Base-by-base conservation (phyloP, 2,797 vertebrate genomes). In the Aselliscus stoliczkanus region DNA sequence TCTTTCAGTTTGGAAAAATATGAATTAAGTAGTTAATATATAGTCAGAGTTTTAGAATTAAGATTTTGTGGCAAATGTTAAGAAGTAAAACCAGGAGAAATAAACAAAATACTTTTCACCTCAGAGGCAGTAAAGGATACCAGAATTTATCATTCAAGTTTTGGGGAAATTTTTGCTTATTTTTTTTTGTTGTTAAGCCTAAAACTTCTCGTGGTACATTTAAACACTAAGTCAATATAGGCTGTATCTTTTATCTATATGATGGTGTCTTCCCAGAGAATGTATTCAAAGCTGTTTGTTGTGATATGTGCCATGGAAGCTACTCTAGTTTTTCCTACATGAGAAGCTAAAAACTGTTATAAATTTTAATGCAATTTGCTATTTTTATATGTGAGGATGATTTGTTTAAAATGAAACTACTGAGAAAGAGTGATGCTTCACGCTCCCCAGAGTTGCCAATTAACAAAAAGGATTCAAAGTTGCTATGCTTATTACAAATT, bases 161-260 rank as follows among this genome's bases (percentile, higher is more conserved):
- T 97, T 95, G 77, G 93, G 90, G 64, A 50, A 93, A 27, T 84
- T 85, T 95, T 89, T 88, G 44, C 37, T 64, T 52, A 29, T 27
- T 62, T 86, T 97, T 98, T 62, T 11, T 62, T 60, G 25, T 94
- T 96, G 65, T 96, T 81, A 94, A 96, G 97, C 70, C 90, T 98
- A 88, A 94, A 96, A 97, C 90, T 97, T 98, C 96, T 96, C 96
- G 88, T 97, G 91, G 34, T 96, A n/a, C 97, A 97, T 98, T 98
- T 97, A 97, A 98, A 31, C 84, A 80, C 85, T 95, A 64, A 65
- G 95, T 93, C 79, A 29, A 97, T 83, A 96, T 56, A 96, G 58
- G 80, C 96, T 97, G 60, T 97, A 89, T 97, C 96, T 98, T 97
- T 20, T 56, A 84, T 95, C 96, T 93, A 95, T 85, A 39, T 96